These are phyloP conservation scores for Agrilus cyanescens DNA, from an alignment of 2,888 invertebrate genomes.

Conservation along the genomic window DNA sequence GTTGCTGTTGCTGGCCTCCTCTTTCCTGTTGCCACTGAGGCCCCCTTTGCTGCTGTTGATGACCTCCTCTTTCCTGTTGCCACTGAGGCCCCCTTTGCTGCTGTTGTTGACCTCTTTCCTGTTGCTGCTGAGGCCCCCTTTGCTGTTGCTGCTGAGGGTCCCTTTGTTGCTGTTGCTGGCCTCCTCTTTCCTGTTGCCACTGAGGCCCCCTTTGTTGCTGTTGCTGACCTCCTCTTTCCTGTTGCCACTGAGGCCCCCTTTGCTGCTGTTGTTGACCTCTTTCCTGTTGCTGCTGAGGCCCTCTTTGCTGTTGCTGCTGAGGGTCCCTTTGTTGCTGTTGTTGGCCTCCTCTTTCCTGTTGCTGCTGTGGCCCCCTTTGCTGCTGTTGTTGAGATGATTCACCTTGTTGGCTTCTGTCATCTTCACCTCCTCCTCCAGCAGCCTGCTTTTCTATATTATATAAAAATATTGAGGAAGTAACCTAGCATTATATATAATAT, in stretches of 20 bases:
- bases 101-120: conserved; percentile 7
- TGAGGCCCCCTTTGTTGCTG: conserved; percentile 2
- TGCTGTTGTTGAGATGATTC: not conserved
- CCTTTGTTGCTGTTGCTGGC: conserved; percentile 1
- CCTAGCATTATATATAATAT: no score
- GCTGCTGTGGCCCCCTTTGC: not conserved
- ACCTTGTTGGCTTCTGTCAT: conserved; percentile 2
- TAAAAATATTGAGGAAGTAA: no score
- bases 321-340: not conserved
- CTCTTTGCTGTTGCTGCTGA: conserved; percentile 7
- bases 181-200: not conserved
- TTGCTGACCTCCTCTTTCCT: not conserved
- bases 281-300: conserved; percentile 7
- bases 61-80: conserved; percentile 4
- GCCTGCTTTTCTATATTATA: not conserved
- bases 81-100: conserved; percentile 7
- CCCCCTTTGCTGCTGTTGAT: conserved; percentile 4
- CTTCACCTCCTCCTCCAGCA: not conserved
- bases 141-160: conserved; percentile 8
- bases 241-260: not conserved
- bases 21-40: conserved; percentile 6
- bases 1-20: conserved; percentile 9
- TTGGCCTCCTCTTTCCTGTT: conserved; percentile 1
- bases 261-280: not conserved
- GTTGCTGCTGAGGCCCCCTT: conserved; percentile 5